Base-by-base conservation (phyloP, 2,888 invertebrate genomes). In the Macaria liturata region DNA sequence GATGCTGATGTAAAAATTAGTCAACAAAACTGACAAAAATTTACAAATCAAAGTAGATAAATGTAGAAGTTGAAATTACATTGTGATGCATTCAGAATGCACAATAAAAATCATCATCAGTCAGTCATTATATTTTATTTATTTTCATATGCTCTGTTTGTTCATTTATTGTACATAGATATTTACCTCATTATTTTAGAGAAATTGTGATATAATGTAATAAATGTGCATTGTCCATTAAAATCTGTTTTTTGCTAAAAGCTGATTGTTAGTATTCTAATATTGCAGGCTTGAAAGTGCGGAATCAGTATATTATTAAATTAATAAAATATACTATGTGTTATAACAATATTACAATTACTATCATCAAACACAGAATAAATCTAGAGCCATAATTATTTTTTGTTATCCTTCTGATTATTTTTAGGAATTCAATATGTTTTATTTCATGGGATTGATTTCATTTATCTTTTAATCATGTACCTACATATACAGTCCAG, bases 131-230 rank as follows among this genome's bases (percentile, higher is more conserved):
- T 46, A 57, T 37, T 57, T 49, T 50, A 51, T 68, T 65, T 65
- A 60, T 68, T 64, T 65, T 63, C 58, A 57, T 66, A 59, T 61
- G 49, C 50, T 68, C 71, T 83, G 76, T 81, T 20, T 20, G 1
- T 20, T 20, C 20, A 20, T 20, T 20, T 20, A 80, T 70, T 84
- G 81, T 84, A 83, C 67, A 82, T 76, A 81, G 51, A 66, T 65
- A 37, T 70, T 67, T 57, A 52, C 64, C 61, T 54, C 52, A 53
- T 64, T 64, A 50, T 62, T 67, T 61, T 74, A 77, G 69, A 68
- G 49, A 67, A 71, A 69, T 70, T 71, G 70, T 78, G 75, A 76
- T 74, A 71, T 74, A 71, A 67, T 60, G 57, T 54, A 68, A 71
- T 69, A 64, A 70, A 42, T 67, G 50, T 58, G 49, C 57, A 57